Evolutionary conservation across 2,888 invertebrate genomes (phyloP), one percentile per base, ranked within the genome.

Genomic region (Pollenia griseotomentosa): DNA sequence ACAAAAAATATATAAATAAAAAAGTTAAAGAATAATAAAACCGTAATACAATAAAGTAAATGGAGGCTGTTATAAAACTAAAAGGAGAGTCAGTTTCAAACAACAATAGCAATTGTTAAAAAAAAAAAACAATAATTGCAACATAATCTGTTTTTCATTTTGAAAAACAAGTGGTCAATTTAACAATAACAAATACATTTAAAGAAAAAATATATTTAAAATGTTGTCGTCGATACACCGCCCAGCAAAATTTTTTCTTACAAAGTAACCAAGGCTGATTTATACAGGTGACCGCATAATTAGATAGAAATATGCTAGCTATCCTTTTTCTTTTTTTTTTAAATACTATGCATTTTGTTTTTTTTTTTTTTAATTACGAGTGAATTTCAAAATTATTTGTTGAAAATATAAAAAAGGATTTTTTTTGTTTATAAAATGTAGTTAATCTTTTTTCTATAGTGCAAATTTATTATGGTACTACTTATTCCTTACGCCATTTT

Each of bases 41-140:
- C 10, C 16, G 16, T 63, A 78, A 79, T 46, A 84, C 40, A 75
- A 66, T 46, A 33, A 73, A 74, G 59, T 68, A 73, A 74, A 84
- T 79, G 66, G 73, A 84, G 73, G 51, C 66, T 84, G 51, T 33
- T 59, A 65, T 11, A 73, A 65, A 66, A 66, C 40, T 23, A 42
- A 81, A 46, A 55, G 8, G 19, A 75, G 46, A 48, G 46, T 77
- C 68, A 70, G 10, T 83, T 77, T 40, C 42, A 53, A 66, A 61
- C 46, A 79, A 53, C 53, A 77, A 46, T 33, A 66, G 61, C 70
- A 77, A 61, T 14, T 42, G 61, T 77, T 77, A 12, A 19, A n/a
- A 14, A 61, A 55, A 68, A 80, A 55, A 79, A 19, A 57, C 55
- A 70, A 80, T 68, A 79, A 75, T 80, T 85, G 84, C 84, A 85